Percentiles rank a stretch among this genome's conserved stretches.
Conservation (phyloP, 2,113 vertebrate genomes). For the Chascanopsetta lugubris region DNA sequence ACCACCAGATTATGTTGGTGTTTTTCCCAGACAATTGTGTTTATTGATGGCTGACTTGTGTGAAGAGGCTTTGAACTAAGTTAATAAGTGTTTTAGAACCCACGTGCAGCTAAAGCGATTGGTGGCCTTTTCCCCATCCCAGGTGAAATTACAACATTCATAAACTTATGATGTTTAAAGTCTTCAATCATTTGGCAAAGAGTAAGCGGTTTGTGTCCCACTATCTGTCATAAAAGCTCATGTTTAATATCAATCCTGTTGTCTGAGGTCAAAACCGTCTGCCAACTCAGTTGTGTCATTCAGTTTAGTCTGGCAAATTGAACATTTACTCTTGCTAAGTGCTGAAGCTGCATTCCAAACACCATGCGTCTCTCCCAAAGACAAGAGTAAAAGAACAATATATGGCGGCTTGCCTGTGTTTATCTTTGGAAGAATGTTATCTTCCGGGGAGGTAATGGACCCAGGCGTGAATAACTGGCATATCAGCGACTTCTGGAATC, state of each 20-base stretch:
- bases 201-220: not conserved
- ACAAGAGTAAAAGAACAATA: constrained; percentile 42
- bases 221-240: not conserved
- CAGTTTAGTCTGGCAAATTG: constrained; percentile 42
- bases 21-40: too few relatives aligned
- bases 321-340: constrained; percentile 46
- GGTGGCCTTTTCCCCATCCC: not conserved
- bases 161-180: not conserved
- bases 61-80: too few relatives aligned
- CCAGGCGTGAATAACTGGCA: not conserved
- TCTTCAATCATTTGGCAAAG: not conserved
- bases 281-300: constrained; percentile 17
- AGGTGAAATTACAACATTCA: not conserved
- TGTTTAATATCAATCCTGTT: constrained; percentile 11
- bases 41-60: too few relatives aligned
- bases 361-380: constrained; percentile 42
- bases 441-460: constrained; percentile 30
- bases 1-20: too few relatives aligned
- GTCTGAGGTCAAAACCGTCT: not conserved
- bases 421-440: constrained; percentile 31
- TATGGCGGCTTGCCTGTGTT: constrained; percentile 30
- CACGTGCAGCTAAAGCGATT: too few relatives aligned
- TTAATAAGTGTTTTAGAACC: too few relatives aligned
- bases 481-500: constrained; percentile 1
- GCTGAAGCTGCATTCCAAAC: constrained; percentile 43